Conservation (phyloP, 2,113 vertebrate genomes). For the Rhynchomys soricoides region DNA sequence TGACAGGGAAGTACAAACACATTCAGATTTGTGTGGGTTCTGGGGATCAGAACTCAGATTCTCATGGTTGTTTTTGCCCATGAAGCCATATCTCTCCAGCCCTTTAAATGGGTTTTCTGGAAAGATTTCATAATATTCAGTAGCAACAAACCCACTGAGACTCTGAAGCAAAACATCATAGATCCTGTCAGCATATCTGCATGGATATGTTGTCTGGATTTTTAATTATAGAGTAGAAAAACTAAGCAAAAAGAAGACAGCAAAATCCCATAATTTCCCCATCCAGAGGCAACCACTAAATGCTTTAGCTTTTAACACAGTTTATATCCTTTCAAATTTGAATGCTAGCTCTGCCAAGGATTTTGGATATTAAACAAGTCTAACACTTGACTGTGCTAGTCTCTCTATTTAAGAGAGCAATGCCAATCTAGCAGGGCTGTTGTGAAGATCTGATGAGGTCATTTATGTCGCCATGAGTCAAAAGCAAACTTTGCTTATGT, state of each 20-base stretch:
- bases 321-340: conserved; percentile 7
- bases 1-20: background rate
- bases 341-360: background rate
- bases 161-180: background rate
- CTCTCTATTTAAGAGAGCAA: background rate
- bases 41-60: no score
- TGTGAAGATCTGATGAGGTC: background rate
- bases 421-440: background rate
- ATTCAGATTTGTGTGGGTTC: background rate
- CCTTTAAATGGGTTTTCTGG: conserved; percentile 10
- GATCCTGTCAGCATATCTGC: background rate
- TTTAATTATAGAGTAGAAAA: background rate
- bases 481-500: background rate
- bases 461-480: background rate
- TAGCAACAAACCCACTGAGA: background rate
- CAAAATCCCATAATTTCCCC: background rate
- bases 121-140: background rate
- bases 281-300: background rate
- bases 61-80: background rate
- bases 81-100: background rate
- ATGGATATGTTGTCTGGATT: background rate
- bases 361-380: conserved; percentile 2
- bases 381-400: background rate
- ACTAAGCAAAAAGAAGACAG: background rate
- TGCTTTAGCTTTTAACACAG: background rate